Evolutionary conservation across 2,797 vertebrate species (phyloP).

Genomic region (Tiaroga cobitis): DNA sequence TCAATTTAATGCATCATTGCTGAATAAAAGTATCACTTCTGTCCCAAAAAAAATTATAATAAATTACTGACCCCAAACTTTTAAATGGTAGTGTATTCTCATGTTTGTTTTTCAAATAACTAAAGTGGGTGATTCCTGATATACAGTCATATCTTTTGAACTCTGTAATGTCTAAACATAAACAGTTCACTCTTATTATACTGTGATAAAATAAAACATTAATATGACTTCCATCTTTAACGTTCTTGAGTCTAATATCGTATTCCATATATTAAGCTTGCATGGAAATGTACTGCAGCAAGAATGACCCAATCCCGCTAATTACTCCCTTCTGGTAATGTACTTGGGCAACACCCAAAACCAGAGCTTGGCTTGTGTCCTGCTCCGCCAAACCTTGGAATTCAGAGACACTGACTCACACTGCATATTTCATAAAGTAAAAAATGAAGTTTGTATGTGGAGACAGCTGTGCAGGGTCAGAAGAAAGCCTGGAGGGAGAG

Average conservation of each 20-base stretch:
- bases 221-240: neutral
- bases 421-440: slow-evolving; percentile 10
- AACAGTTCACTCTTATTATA: neutral
- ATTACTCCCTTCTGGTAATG: slow-evolving; percentile 3
- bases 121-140: neutral
- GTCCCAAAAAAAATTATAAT: too few species aligned
- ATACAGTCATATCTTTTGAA: slow-evolving; percentile 1
- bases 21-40: too few species aligned
- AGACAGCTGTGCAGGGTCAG: slow-evolving; percentile 47
- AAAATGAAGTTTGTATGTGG: slow-evolving; percentile 28
- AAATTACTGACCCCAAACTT: neutral
- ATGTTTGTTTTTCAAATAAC: slow-evolving; percentile 2
- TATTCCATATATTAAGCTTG: neutral
- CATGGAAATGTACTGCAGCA: neutral
- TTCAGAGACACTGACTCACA: slow-evolving; percentile 41
- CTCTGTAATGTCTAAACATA: neutral
- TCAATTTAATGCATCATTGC: neutral
- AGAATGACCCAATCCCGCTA: neutral
- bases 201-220: neutral
- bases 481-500: neutral
- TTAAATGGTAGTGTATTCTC: neutral
- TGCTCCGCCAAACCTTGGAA: slow-evolving; percentile 47
- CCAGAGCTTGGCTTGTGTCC: slow-evolving; percentile 5
- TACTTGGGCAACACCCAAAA: slow-evolving; percentile 31
- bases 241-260: neutral